Base-by-base conservation (phyloP, 2,888 invertebrate species). In the Corbicula japonica region DNA sequence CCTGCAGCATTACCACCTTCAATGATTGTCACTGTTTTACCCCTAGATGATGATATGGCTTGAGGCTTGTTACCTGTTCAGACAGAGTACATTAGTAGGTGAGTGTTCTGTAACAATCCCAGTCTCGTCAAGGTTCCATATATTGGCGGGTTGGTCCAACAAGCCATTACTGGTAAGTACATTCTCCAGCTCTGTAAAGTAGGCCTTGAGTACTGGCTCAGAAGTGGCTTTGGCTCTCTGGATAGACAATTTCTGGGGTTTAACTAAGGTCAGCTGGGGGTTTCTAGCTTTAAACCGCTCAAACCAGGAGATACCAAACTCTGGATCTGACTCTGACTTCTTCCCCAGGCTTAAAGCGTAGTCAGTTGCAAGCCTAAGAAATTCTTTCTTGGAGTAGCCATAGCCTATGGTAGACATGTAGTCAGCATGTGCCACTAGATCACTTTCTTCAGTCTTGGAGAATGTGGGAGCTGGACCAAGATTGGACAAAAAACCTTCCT, bases 51-150 rank as follows among this genome's bases (percentile, higher is more conserved):
- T n/a, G n/a, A n/a, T n/a, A n/a, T n/a, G n/a, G n/a, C n/a, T n/a
- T n/a, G n/a, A n/a, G n/a, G n/a, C n/a, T n/a, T n/a, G n/a, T n/a
- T n/a, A n/a, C n/a, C n/a, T n/a, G n/a, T n/a, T 61, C 23, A 28
- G 15, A 35, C 50, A 44, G 23, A 70, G 23, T 23, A 69, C 35
- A 23, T 63, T 70, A 1, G 18, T 1, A 23, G 76, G 32, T 4
- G 2, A 34, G 41, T 68, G 75, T 41, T 75, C 68, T n/a, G 54
- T 66, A 18, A 48, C 26, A 0, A 69, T 50, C n/a, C 44, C 69
- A 35, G 61, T 61, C 44, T 69, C 75, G 54, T 75, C 56, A 8
- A 60, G 28, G 54, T 61, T 75, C 38, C 65, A 75, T 10, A 68
- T 75, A 6, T 48, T 52, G 4, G 46, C 46, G 4, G 74, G 66